Percentiles rank a stretch among this genome's conserved stretches.
Conservation (phyloP, 2,888 invertebrate genomes). For the Lathronympha strigana region DNA sequence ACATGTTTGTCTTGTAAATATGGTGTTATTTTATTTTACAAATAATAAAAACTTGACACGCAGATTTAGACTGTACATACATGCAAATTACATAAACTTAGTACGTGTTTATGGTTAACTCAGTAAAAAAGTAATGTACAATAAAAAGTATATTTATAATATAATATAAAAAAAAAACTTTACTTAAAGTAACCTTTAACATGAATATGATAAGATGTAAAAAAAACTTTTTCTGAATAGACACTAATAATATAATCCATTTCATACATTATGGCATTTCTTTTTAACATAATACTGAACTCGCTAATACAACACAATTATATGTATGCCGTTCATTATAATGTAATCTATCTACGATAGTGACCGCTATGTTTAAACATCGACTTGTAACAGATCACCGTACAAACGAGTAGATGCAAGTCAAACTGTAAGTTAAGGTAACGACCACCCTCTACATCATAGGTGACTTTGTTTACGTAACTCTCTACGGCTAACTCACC, state of each 20-base stretch:
- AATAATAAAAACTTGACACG: slow-evolving; percentile 82
- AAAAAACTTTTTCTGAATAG: slow-evolving; percentile 65
- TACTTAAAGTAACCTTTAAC: slow-evolving; percentile 68
- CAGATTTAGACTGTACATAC: slow-evolving; percentile 80
- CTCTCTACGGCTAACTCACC: not conserved
- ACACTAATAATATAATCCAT: slow-evolving; percentile 73
- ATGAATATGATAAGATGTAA: slow-evolving; percentile 61
- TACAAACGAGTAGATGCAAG: slow-evolving; percentile 35
- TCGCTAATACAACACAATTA: slow-evolving; percentile 81
- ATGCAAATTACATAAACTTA: slow-evolving; percentile 69
- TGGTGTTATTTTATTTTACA: slow-evolving; percentile 84
- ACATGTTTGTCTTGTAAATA: slow-evolving; percentile 75
- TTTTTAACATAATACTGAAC: slow-evolving; percentile 80
- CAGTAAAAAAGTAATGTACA: slow-evolving; percentile 71
- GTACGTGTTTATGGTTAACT: slow-evolving; percentile 65
- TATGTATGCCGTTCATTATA: slow-evolving; percentile 68
- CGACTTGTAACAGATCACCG: slow-evolving; percentile 55
- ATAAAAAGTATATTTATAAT: slow-evolving; percentile 64
- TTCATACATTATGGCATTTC: slow-evolving; percentile 81
- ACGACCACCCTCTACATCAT: slow-evolving; percentile 1
- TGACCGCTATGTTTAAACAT: slow-evolving; percentile 50
- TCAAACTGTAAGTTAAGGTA: slow-evolving; percentile 14
- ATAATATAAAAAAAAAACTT: slow-evolving; percentile 61
- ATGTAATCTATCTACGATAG: slow-evolving; percentile 44
- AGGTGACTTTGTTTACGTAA: not conserved